Evolutionary conservation across 2,888 invertebrate genomes (phyloP), one percentile per base, ranked within the genome.

Genomic region (Metacarcinus magister): DNA sequence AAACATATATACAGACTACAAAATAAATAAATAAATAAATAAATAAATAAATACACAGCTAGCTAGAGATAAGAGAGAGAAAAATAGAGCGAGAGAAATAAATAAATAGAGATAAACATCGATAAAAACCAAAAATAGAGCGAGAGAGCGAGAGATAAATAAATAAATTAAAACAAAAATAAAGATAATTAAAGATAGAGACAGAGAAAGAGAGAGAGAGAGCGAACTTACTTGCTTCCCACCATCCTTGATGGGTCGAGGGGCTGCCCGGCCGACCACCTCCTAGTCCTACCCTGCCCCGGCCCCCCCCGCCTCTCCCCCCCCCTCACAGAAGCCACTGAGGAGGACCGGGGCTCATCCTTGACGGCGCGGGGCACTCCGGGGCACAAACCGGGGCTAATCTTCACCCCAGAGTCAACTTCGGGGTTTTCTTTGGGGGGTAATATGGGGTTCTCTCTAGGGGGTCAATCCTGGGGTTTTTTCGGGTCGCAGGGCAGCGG

Each of bases 181-280:
- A 48, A 48, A 54, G 16, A 32, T 89, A 7, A 7, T 28, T 4
- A 87, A 48, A 48, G 46, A 28, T 10, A 87, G 48, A 44, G 10
- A 43, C 2, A 32, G 48, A 87, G 8, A 67, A 1, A 39, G 67
- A 67, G 8, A 82, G n/a, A 67, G 19, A 67, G n/a, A 67, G 0
- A 67, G 28, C 13, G 2, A 10, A 92, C 96, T 94, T 54, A 96
- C 96, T 96, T 96, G 96, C 96, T 96, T 16, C 96, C 96, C 23
- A 96, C 96, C 92, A 94, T 96, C 28, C 96, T 92, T 0, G 75
- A 32, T 28, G 96, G 96, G 43, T 96, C 96, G 8, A 94, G 43
- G 16, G 93, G 93, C 28, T 95, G 94, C 5, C 82, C 92, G 0
- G 93, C 90, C 0, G 96, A 96, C 94, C 91, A 96, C 54, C 96